Evolutionary conservation across 2,888 invertebrate genomes (phyloP), one percentile per base, ranked within the genome.

Genomic region (Hipparchia semele): DNA sequence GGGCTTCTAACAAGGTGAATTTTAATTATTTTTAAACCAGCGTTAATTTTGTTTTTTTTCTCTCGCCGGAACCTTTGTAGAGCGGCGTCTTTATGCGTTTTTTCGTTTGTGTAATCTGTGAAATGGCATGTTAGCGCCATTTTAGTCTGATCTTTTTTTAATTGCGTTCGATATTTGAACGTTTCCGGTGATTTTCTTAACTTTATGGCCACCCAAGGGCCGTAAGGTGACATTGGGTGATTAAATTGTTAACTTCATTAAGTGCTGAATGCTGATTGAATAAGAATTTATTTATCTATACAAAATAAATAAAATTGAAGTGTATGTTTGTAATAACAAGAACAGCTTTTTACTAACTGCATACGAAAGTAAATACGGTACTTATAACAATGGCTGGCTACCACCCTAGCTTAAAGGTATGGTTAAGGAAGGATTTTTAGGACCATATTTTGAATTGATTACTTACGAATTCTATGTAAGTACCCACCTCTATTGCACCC

Each of bases 121-220:
- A 92, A 91, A 92, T 91, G 90, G 88, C 85, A 87, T 91, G 90
- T 92, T 92, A 91, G 89, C 92, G 91, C 91, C 91, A 84, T 82
- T 83, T 81, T 80, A 82, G 73, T 80, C 73, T 86, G 87, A 86
- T 86, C 84, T 84, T 85, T 84, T 89, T 89, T 84, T 86, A 90
- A 88, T 89, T 84, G 87, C 86, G 82, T 86, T 89, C 86, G 84
- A 87, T 89, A 85, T 90, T 87, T 84, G 82, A 78, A 79, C 72
- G 84, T 91, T 91, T 91, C 92, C 92, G 92, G 86, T 87, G 79
- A 75, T 77, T 76, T 70, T 62, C 71, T 72, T 73, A 77, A 80
- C 77, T 82, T 79, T 59, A 76, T 67, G 76, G 54, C 76, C 76
- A 76, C 76, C 76, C 76, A 75, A 56, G 70, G 59, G 64, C 49